Conservation (phyloP, 2,888 invertebrate genomes). For the Callosobruchus maculatus region DNA sequence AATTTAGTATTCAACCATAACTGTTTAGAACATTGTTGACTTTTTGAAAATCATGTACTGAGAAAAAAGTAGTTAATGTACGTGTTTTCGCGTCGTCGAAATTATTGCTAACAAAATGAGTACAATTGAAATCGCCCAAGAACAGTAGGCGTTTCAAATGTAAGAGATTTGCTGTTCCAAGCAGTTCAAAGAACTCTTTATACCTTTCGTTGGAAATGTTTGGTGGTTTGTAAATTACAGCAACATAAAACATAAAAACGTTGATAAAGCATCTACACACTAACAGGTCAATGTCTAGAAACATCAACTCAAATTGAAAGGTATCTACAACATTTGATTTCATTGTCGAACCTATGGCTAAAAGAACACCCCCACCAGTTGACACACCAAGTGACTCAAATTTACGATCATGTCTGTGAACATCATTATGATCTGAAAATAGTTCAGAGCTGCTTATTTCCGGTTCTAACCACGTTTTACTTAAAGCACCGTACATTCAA, state of each 20-base stretch:
- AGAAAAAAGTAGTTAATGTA: background rate
- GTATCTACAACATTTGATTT: background rate
- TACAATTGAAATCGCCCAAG: background rate
- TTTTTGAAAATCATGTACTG: background rate
- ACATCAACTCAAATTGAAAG: background rate
- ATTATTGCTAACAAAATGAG: background rate
- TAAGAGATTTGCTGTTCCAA: background rate
- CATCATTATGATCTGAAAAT: background rate
- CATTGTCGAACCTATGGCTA: background rate
- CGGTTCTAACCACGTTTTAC: background rate
- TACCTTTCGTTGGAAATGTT: background rate
- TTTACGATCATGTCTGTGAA: background rate
- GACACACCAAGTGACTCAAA: background rate
- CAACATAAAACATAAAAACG: background rate
- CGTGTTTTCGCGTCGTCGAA: background rate
- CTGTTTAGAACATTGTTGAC: background rate
- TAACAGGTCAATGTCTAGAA: background rate
- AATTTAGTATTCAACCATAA: background rate
- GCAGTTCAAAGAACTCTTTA: background rate
- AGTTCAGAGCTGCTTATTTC: background rate
- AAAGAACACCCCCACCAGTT: background rate
- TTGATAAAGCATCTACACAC: background rate
- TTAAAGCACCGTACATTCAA: too few species aligned
- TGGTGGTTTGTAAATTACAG: background rate
- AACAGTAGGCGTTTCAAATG: background rate